Conservation (phyloP, 2,797 vertebrate genomes). For the Cirrhinus molitorella region DNA sequence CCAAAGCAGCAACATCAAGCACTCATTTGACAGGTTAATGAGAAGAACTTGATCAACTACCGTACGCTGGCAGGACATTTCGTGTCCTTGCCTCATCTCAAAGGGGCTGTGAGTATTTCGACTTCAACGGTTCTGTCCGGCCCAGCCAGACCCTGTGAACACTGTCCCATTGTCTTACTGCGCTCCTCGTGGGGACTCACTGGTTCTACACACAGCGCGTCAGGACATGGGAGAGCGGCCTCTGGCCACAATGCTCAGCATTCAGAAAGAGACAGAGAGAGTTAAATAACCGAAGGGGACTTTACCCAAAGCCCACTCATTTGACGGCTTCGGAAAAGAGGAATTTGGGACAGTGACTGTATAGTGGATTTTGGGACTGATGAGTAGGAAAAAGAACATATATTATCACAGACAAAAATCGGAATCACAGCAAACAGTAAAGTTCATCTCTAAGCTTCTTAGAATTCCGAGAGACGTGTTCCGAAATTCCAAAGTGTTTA, state of each 20-base stretch:
- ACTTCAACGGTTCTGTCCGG: conserved; percentile 5
- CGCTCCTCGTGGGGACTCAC: conserved; percentile 40
- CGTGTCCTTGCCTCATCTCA: conserved; percentile 8
- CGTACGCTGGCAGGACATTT: neutral
- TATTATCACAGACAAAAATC: neutral
- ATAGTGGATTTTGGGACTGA: neutral
- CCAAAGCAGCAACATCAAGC: neutral
- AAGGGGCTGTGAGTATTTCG: conserved; percentile 10
- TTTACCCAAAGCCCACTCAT: conserved; percentile 14
- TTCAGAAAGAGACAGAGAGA: conserved; percentile 42
- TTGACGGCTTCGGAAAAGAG: neutral
- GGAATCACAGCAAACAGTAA: neutral
- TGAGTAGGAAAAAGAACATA: neutral
- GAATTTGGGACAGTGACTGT: conserved; percentile 8
- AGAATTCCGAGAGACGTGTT: neutral
- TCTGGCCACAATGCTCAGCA: conserved; percentile 48
- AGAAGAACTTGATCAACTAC: neutral
- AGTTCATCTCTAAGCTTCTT: too few relatives aligned
- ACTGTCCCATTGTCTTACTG: conserved; percentile 42
- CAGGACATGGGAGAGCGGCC: conserved; percentile 30
- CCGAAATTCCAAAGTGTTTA: conserved; percentile 5
- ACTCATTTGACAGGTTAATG: neutral
- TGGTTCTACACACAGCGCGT: conserved; percentile 36
- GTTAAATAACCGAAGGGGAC: conserved; percentile 11
- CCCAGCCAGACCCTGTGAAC: conserved; percentile 37